These are phyloP conservation scores for Columba livia DNA, from an alignment of 2,113 vertebrate species.

Conservation along the genomic window DNA sequence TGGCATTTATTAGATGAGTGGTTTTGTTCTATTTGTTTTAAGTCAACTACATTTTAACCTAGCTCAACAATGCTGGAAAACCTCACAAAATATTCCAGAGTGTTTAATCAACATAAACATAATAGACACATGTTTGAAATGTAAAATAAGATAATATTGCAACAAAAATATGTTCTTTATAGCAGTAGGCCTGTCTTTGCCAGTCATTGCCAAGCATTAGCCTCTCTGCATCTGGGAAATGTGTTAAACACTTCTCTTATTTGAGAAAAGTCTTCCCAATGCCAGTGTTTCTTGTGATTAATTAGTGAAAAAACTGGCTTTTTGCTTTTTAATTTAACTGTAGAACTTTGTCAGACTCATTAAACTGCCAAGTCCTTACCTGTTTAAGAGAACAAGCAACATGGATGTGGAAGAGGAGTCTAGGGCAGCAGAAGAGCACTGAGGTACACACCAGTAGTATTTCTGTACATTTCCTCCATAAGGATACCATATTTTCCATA, in stretches of 20 bases:
- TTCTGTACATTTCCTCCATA: background rate
- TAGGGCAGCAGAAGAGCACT: background rate
- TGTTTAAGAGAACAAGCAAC: background rate
- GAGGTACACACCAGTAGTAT: background rate
- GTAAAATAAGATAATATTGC: background rate
- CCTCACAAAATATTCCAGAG: constrained; percentile 32
- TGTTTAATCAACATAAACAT: background rate
- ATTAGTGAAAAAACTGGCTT: background rate
- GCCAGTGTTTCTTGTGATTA: background rate
- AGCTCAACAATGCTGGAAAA: constrained; percentile 55
- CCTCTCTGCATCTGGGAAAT: background rate
- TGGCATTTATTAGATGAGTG: constrained; percentile 46
- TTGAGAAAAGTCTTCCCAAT: background rate
- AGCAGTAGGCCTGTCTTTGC: background rate
- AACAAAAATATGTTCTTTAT: background rate
- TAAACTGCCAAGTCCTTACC: background rate
- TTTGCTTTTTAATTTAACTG: background rate
- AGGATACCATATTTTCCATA: background rate
- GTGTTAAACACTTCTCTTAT: background rate
- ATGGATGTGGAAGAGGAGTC: background rate
- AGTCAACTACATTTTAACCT: constrained; percentile 43
- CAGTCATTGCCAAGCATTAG: background rate
- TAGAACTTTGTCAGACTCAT: background rate
- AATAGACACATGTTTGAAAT: background rate
- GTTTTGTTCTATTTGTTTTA: constrained; percentile 59